Evolutionary conservation across 1,140 invertebrate genomes (phyloP), one percentile per base, ranked within the genome.

Genomic region (Eufriesea mexicana): DNA sequence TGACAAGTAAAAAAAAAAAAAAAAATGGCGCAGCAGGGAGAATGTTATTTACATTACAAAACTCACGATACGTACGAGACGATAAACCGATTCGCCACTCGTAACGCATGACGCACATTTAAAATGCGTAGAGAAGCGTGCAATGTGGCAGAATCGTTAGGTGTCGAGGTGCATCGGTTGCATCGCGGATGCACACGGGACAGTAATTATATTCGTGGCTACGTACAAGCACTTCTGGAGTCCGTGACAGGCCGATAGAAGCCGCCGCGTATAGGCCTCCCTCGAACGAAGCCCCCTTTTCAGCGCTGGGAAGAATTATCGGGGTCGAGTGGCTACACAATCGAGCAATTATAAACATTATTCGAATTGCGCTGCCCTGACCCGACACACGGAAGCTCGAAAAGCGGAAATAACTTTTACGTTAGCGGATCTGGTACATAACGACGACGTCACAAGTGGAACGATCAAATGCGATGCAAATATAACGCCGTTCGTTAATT

Each of bases 291-390:
- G 18, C 47, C 47, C 55, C 66, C n/a, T 45, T 47, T 55, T 18
- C 51, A n/a, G 23, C 51, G 8, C 14, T 2, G 23, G 20, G 6
- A 18, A 49, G 45, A 64, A 79, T 67, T 66, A 66, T 61, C 49
- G n/a, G 66, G 66, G 20, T 70, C 77, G 61, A 87, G 85, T 77
- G 83, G 77, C 79, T 71, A 70, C 81, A 83, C 78, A 70, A 89
- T 74, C 78, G 77, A 81, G 84, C 84, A 85, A 89, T 85, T 88
- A 77, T 79, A 83, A 76, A 79, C 72, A 84, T 75, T 86, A 85
- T 86, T 88, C 84, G 87, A 82, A 89, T 84, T 79, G 81, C 49
- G 75, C 71, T 45, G 70, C 77, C 57, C 59, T 64, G 75, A 74
- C 79, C 72, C 54, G n/a, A 35, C 49, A 54, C 47, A 59, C 59